phyloP scores from a whole-genome alignment of 2,888 invertebrate genomes.

The Lucinisca nassula region DNA sequence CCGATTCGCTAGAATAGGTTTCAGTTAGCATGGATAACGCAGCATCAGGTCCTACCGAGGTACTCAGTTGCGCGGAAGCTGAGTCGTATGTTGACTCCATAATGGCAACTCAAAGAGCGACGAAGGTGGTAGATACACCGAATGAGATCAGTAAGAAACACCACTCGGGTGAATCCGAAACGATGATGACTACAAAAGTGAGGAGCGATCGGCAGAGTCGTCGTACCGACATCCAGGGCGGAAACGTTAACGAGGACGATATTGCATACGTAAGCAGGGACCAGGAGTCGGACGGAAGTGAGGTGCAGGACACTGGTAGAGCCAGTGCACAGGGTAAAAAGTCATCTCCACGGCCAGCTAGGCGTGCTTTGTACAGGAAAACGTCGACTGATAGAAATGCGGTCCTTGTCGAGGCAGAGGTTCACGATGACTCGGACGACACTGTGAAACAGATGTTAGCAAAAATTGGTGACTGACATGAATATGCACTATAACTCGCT shows the following conservation, averaged over 20 bases:
- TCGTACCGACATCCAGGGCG: no score
- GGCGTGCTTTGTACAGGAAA: neutral
- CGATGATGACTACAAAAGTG: no score
- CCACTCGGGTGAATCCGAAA: neutral
- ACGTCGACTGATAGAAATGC: neutral
- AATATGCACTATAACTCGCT: conserved; percentile 19
- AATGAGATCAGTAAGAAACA: neutral
- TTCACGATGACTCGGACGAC: neutral
- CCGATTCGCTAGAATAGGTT: neutral
- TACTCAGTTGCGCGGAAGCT: neutral
- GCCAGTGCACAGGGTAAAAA: neutral
- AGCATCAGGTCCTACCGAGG: neutral
- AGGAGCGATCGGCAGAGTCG: no score
- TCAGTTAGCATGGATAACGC: neutral
- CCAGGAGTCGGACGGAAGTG: neutral
- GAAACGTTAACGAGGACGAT: no score
- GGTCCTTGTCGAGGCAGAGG: neutral
- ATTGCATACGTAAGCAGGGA: no score
- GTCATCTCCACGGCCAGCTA: neutral
- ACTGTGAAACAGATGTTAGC: neutral
- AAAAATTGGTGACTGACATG: conserved; percentile 21
- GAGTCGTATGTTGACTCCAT: neutral
- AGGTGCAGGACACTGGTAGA: neutral
- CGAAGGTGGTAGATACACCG: neutral
- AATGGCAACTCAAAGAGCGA: neutral